Conservation (phyloP, 2,888 invertebrate species). For the Mycalesis mineus region DNA sequence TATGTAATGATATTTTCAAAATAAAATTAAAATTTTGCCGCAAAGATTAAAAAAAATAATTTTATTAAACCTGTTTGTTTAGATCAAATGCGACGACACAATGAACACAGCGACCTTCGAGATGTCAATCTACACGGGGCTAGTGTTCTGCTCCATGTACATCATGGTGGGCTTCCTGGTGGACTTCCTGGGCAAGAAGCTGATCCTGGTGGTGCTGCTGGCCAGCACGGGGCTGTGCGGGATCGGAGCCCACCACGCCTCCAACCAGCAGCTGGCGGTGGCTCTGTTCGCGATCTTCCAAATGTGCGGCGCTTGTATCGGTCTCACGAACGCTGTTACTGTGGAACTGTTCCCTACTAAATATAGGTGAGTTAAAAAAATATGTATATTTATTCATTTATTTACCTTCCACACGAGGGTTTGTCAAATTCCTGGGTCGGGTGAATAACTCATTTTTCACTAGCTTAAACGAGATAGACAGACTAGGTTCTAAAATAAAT, state of each 20-base stretch:
- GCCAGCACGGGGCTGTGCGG: conserved; percentile 76
- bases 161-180: conserved; percentile 80
- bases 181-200: conserved; percentile 73
- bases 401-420: too few species aligned
- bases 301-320: conserved; percentile 77
- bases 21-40: too few species aligned
- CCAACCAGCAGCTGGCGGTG: conserved; percentile 77
- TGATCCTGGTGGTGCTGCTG: conserved; percentile 70
- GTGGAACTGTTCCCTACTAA: conserved; percentile 80
- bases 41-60: too few species aligned
- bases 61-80: too few species aligned
- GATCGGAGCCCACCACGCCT: conserved; percentile 78
- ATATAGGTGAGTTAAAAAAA: conserved; percentile 45
- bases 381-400: too few species aligned
- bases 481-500: too few species aligned
- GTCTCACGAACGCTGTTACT: conserved; percentile 76
- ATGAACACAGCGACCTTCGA: conserved; percentile 81
- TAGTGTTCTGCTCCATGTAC: conserved; percentile 81
- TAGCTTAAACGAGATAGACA: too few species aligned
- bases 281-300: conserved; percentile 77
- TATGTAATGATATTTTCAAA: too few species aligned
- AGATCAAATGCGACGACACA: conserved; percentile 66
- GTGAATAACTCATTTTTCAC: too few species aligned
- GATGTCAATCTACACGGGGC: conserved; percentile 82
- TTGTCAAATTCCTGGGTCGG: too few species aligned